phyloP scores from a whole-genome alignment of 2,113 vertebrate species.

The Austrofundulus limnaeus region DNA sequence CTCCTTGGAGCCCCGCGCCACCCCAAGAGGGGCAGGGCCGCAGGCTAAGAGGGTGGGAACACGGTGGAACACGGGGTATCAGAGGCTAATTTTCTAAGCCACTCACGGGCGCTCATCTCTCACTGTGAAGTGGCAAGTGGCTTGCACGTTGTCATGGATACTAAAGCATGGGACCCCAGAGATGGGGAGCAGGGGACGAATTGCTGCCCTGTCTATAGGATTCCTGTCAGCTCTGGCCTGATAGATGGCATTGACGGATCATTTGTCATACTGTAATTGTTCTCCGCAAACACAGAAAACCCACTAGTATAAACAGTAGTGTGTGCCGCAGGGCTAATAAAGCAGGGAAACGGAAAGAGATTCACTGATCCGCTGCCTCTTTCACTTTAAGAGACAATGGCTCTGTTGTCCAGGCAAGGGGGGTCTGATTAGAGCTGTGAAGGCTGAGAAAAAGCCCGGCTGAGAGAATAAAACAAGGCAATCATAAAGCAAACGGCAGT shows the following conservation, averaged over 20 bases:
- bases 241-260: constrained; percentile 99
- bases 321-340: constrained; percentile 94
- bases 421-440: constrained; percentile 71
- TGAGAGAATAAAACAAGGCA: constrained; percentile 76
- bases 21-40: constrained; percentile 46
- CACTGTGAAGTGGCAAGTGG: constrained; percentile 84
- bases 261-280: constrained; percentile 99
- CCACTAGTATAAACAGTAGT: constrained; percentile 97
- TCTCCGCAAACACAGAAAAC: constrained; percentile 97
- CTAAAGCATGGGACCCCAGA: constrained; percentile 93
- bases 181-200: constrained; percentile 89
- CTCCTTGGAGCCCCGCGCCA: constrained; percentile 1
- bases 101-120: constrained; percentile 80
- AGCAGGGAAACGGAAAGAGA: constrained; percentile 90
- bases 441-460: constrained; percentile 61
- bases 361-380: constrained; percentile 88
- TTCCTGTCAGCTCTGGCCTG: constrained; percentile 95
- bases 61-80: constrained; percentile 60
- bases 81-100: constrained; percentile 84
- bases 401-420: constrained; percentile 68
- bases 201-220: constrained; percentile 95
- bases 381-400: constrained; percentile 89
- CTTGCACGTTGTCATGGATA: constrained; percentile 93
- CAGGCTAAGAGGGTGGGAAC: constrained; percentile 41
- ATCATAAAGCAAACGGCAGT: constrained; percentile 80